A percentile compares a stretch with the other conserved stretches of the same genome.
phyloP scores from a whole-genome alignment of 30 jellyfish, hydroid and myxozoan species.

The Cassiopea andromeda region DNA sequence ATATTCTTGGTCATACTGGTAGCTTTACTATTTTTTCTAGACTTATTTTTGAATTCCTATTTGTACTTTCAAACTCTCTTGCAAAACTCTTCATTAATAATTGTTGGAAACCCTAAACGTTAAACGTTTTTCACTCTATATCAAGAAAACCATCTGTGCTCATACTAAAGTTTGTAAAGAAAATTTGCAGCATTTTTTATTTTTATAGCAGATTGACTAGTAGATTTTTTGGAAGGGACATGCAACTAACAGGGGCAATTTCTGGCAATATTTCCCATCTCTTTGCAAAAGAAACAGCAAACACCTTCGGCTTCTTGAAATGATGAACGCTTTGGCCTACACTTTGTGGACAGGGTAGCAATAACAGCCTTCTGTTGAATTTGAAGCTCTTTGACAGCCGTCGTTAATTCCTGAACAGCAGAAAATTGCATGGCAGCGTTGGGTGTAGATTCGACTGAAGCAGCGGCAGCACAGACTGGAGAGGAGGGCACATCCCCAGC shows the following conservation, averaged over 20 bases:
- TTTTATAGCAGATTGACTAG: neutral
- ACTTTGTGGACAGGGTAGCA: neutral
- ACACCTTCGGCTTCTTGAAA: neutral
- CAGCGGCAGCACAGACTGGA: neutral
- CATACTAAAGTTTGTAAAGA: too few species aligned
- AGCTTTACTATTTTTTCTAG: too few species aligned
- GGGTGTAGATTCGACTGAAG: neutral
- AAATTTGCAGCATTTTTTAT: too few species aligned
- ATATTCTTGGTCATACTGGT: too few species aligned
- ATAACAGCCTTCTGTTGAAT: neutral
- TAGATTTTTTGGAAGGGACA: neutral
- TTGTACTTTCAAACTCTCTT: too few species aligned
- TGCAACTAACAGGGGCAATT: neutral
- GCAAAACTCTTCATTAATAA: too few species aligned
- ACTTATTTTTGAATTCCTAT: too few species aligned
- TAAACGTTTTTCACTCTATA: too few species aligned
- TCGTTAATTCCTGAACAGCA: neutral
- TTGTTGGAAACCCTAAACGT: too few species aligned
- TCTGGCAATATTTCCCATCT: neutral
- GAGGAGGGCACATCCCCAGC: neutral
- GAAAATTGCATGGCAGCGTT: neutral
- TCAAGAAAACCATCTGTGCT: too few species aligned
- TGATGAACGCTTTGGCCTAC: neutral
- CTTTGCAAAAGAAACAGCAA: neutral
- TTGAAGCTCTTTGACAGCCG: neutral